Percentiles rank a stretch among this genome's conserved stretches.
Conservation (phyloP, 2,797 vertebrate genomes). For the Tympanoctomys barrerae region DNA sequence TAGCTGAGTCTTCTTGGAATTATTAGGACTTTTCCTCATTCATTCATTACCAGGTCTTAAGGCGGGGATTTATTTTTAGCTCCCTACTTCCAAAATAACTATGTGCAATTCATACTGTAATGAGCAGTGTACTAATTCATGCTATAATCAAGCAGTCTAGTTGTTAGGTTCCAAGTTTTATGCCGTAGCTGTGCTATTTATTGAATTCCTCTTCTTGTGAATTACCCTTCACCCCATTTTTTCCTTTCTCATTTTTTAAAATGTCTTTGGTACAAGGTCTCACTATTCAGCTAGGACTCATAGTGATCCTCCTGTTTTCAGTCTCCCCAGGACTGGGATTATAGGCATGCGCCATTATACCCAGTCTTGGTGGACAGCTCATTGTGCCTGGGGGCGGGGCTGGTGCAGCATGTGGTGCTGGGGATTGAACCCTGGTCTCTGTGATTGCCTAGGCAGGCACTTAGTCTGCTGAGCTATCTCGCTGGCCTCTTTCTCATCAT, state of each 20-base stretch:
- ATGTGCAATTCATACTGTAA: background rate
- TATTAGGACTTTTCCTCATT: constrained; percentile 8
- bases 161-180: background rate
- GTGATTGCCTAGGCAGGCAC: too few relatives aligned
- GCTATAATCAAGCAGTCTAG: background rate
- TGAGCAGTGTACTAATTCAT: background rate
- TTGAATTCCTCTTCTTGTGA: background rate
- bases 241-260: background rate
- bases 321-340: too few relatives aligned
- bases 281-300: too few relatives aligned
- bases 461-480: too few relatives aligned
- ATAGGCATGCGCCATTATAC: too few relatives aligned
- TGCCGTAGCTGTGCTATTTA: background rate
- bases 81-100: background rate
- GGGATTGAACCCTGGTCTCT: too few relatives aligned
- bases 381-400: too few relatives aligned
- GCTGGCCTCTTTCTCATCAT: background rate
- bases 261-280: too few relatives aligned
- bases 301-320: too few relatives aligned
- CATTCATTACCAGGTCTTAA: background rate
- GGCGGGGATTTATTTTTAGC: background rate
- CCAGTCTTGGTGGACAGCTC: too few relatives aligned
- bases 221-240: background rate
- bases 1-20: constrained; percentile 4
- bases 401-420: too few relatives aligned